A percentile compares a stretch with the other conserved stretches of the same genome.
Evolutionary conservation across 2,113 vertebrate species (phyloP).

Genomic region (Pithys albifrons): DNA sequence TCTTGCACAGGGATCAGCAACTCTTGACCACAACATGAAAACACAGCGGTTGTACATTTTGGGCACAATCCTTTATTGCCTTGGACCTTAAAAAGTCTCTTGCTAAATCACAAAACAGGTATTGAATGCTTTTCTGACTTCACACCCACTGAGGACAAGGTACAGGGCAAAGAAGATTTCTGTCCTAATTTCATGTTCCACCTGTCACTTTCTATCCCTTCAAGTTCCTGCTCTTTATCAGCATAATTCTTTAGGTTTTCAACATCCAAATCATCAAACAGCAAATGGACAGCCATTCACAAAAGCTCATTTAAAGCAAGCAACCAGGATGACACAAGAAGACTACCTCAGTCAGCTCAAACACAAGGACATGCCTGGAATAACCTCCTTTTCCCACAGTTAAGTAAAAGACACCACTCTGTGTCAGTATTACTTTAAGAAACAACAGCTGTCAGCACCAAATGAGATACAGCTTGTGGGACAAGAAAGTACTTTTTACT

Average conservation of each 20-base stretch:
- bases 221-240: not conserved
- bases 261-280: not conserved
- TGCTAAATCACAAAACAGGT: not conserved
- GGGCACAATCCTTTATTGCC: not conserved
- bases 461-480: not conserved
- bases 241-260: not conserved
- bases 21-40: not conserved
- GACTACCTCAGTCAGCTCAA: slow-evolving; percentile 17
- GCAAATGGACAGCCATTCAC: not conserved
- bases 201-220: not conserved
- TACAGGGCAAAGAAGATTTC: not conserved
- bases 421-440: not conserved
- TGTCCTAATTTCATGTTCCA: not conserved
- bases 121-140: not conserved
- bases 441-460: not conserved
- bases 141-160: not conserved
- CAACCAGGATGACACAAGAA: not conserved
- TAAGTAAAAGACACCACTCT: not conserved
- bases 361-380: not conserved
- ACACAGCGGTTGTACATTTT: not conserved
- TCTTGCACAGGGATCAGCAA: not conserved
- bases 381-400: not conserved
- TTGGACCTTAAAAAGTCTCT: not conserved
- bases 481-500: not conserved
- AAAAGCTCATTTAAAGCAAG: not conserved